Conservation (phyloP, 1,140 invertebrate genomes). For the Leptinotarsa defecta region DNA sequence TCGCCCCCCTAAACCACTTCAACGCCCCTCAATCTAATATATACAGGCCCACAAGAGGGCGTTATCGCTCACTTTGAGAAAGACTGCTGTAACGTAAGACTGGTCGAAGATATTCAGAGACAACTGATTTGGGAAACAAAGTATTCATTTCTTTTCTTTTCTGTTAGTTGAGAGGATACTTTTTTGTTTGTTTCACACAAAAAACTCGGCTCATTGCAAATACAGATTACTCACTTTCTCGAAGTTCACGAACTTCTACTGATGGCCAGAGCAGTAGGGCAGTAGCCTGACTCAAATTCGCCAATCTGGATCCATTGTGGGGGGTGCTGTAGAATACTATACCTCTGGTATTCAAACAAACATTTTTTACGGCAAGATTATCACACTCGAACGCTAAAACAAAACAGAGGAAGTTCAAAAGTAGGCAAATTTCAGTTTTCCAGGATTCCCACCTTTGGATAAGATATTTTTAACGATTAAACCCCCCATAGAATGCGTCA, state of each 20-base stretch:
- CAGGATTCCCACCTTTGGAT: slow-evolving; percentile 57
- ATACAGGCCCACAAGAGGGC: too few relatives aligned
- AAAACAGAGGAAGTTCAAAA: background rate
- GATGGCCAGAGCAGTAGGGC: slow-evolving; percentile 75
- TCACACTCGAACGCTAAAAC: slow-evolving; percentile 59
- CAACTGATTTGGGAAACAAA: too few relatives aligned
- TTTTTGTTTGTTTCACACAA: too few relatives aligned
- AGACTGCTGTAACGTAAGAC: too few relatives aligned
- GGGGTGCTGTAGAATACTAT: slow-evolving; percentile 82
- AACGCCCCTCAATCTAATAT: too few relatives aligned
- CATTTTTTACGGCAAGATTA: slow-evolving; percentile 58
- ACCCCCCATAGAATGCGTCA: slow-evolving; percentile 86
- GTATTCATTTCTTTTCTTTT: too few relatives aligned
- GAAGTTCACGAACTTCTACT: slow-evolving; percentile 78
- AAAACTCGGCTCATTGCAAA: too few relatives aligned
- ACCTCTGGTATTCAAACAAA: slow-evolving; percentile 71
- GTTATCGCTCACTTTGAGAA: too few relatives aligned
- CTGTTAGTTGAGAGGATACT: too few relatives aligned
- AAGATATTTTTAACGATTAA: slow-evolving; percentile 80
- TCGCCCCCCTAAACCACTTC: too few relatives aligned
- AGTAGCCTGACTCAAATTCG: slow-evolving; percentile 63
- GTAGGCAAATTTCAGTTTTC: background rate
- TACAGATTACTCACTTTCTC: slow-evolving; percentile 61
- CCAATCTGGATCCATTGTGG: slow-evolving; percentile 73
- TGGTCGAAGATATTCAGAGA: too few relatives aligned